A percentile compares a stretch with the other conserved stretches of the same genome.
Evolutionary conservation across 2,797 vertebrate species (phyloP).

Genomic region (Clarias fuscus): DNA sequence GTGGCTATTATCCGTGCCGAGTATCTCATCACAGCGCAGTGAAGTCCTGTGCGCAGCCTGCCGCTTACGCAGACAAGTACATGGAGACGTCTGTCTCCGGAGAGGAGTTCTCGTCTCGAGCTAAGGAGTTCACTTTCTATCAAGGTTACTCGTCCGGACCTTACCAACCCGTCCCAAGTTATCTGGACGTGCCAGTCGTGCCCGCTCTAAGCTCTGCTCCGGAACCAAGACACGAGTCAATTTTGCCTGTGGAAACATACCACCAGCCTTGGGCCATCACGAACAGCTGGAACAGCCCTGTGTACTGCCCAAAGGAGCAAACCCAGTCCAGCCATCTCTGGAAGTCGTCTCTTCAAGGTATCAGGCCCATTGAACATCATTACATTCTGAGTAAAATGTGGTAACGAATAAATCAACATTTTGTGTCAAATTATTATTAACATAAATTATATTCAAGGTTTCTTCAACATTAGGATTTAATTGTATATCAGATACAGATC

Average conservation of each 20-base stretch:
- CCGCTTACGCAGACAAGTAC: constrained; percentile 89
- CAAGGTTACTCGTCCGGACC: constrained; percentile 91
- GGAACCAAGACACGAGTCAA: constrained; percentile 90
- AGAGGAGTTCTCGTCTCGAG: constrained; percentile 91
- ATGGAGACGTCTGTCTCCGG: constrained; percentile 91
- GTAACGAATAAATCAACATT: neutral
- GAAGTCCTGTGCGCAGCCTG: constrained; percentile 89
- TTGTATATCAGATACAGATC: neutral
- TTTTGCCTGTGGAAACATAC: constrained; percentile 95
- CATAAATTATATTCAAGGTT: neutral
- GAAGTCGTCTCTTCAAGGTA: constrained; percentile 96
- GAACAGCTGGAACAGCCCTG: constrained; percentile 96
- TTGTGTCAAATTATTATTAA: neutral
- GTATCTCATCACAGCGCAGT: constrained; percentile 89
- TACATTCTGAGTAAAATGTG: neutral
- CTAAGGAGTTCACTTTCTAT: constrained; percentile 97
- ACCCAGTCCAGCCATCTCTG: constrained; percentile 89
- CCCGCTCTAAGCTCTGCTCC: constrained; percentile 85
- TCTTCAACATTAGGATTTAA: neutral
- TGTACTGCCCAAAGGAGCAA: constrained; percentile 97
- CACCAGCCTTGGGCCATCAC: constrained; percentile 97
- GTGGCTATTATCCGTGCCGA: constrained; percentile 94
- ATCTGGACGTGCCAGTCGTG: constrained; percentile 93
- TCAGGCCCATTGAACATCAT: neutral
- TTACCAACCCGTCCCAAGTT: constrained; percentile 92